phyloP scores from a whole-genome alignment of 2,888 invertebrate species.

The Drosophila mimica region DNA sequence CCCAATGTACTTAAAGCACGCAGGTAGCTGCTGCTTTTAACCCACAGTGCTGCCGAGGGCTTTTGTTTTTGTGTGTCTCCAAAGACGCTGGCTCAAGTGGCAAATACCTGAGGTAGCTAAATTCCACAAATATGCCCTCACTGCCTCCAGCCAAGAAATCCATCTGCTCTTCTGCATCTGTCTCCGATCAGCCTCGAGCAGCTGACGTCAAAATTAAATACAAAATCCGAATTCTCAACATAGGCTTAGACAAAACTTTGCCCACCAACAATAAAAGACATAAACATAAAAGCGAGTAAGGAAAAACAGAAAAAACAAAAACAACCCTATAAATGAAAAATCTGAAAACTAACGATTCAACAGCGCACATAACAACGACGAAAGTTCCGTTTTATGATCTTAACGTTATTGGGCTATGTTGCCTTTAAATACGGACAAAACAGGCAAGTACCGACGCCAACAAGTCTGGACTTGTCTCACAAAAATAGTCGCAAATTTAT shows the following conservation, averaged over 20 bases:
- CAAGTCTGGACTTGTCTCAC: constrained; percentile 75
- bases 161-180: constrained; percentile 9
- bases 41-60: constrained; percentile 5
- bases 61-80: constrained; percentile 54
- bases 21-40: constrained; percentile 24
- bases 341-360: constrained; percentile 58
- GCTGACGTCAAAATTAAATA: constrained; percentile 64
- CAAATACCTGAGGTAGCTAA: constrained; percentile 32
- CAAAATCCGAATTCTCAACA: constrained; percentile 49
- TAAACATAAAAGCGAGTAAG: constrained; percentile 35
- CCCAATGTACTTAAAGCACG: constrained; percentile 53
- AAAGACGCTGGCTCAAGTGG: constrained; percentile 53
- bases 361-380: constrained; percentile 42
- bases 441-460: constrained; percentile 68
- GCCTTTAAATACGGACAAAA: constrained; percentile 58
- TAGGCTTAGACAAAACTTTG: constrained; percentile 64
- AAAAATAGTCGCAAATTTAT: constrained; percentile 53
- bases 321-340: constrained; percentile 65
- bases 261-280: constrained; percentile 32
- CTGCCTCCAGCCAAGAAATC: background rate
- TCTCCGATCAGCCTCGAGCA: constrained; percentile 42
- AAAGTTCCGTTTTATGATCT: constrained; percentile 67
- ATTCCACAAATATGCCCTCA: background rate
- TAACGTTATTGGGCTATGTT: constrained; percentile 37
- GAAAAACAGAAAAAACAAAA: constrained; percentile 32